Conservation (phyloP, 2,797 vertebrate genomes). For the Bradypodion pumilum region DNA sequence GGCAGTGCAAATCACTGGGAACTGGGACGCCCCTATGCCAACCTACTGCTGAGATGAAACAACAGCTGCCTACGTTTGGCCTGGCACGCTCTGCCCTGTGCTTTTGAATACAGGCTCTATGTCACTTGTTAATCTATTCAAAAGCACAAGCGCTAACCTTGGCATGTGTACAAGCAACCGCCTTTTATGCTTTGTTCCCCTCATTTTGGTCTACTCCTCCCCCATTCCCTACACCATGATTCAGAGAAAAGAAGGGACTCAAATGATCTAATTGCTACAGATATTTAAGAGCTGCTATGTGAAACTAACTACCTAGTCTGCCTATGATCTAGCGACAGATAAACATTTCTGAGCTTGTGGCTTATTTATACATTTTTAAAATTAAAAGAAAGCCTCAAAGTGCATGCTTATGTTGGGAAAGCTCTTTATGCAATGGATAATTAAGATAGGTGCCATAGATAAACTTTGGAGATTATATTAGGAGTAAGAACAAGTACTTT, state of each 20-base stretch:
- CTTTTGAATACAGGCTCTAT: constrained; percentile 40
- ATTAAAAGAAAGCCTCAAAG: not conserved
- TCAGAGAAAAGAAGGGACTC: constrained; percentile 49
- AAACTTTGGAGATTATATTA: not conserved
- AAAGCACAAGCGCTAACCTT: constrained; percentile 28
- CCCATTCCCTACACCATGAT: constrained; percentile 39
- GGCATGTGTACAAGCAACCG: constrained; percentile 13
- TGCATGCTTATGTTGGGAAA: not conserved
- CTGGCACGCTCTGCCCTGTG: constrained; percentile 18
- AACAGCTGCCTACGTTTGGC: constrained; percentile 11
- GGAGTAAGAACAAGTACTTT: not conserved
- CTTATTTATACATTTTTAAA: not conserved
- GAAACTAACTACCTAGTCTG: constrained; percentile 31
- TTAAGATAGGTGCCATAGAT: not conserved
- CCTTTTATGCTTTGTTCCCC: constrained; percentile 49
- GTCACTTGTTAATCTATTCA: constrained; percentile 27
- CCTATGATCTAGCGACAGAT: not conserved
- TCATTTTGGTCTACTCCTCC: constrained; percentile 43
- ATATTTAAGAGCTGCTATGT: constrained; percentile 38
- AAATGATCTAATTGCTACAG: constrained; percentile 32
- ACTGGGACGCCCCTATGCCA: not conserved
- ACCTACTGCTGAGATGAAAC: constrained; percentile 22
- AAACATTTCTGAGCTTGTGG: not conserved
- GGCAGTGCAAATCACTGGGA: not conserved
- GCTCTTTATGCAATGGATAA: not conserved